Base-by-base conservation (phyloP, 2,888 invertebrate genomes). In the Apamea sordens region DNA sequence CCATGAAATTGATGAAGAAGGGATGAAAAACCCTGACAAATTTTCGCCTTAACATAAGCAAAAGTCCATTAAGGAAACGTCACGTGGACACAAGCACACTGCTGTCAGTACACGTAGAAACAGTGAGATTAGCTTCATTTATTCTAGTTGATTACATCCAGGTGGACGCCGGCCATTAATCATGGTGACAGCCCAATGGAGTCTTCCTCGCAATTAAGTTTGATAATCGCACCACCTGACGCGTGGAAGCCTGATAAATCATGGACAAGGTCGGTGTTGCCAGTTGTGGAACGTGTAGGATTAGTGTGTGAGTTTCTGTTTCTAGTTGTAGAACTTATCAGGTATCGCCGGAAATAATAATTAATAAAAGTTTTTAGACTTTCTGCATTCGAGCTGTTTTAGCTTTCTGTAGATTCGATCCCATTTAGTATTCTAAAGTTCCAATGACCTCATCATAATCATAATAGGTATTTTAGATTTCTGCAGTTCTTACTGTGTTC, bases 141-240 rank as follows among this genome's bases (percentile, higher is more conserved):
- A 78, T 82, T 76, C 83, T 56, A 78, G 69, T 79, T 77, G 84
- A 84, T 88, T 79, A 86, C 86, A 76, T 73, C 73, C 79, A 84
- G 84, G 84, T 76, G 82, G 74, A 73, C 75, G 65, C 59, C 24
- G 13, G 24, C 75, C 79, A 83, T 89, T 89, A 73, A 84, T 89
- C 85, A 81, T 77, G 69, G 36, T 71, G 88, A 71, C 84, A 84
- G 41, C 53, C 76, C 70, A 56, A 79, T 82, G 78, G 68, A 84
- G 88, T 77, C 83, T 85, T 80, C 86, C 83, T 80, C 80, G 77
- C 83, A 88, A 89, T 89, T 89, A 85, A 79, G 76, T 79, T 89
- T 81, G 88, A 86, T 89, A 88, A 89, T 88, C 86, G 81, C 77
- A 50, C 65, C 77, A 88, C 80, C 88, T 86, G 78, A 87, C 88